Base-by-base conservation (phyloP, 2,113 vertebrate genomes). In the Pampusana beccarii region DNA sequence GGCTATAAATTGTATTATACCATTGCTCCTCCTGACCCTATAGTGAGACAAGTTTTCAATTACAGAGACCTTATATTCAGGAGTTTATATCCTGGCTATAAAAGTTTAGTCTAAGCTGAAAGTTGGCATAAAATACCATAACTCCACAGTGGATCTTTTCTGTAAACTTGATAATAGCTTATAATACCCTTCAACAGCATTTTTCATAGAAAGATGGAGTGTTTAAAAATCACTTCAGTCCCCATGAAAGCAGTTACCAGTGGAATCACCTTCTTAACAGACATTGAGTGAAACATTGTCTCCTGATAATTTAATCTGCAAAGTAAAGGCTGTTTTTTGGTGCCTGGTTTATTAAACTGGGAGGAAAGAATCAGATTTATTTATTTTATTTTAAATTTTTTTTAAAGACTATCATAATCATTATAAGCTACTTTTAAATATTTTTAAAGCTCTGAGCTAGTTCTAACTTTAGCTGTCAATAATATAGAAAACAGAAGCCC, bases 41-140 rank as follows among this genome's bases (percentile, higher is more conserved):
- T 69, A 82, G 83, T 85, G 80, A 84, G 58, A 56, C 71, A 84
- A 11, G 77, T 42, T 97, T 92, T 89, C 93, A 75, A 54, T 73
- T 95, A 73, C 14, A 42, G 95, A 92, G 78, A 60, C 66, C 38
- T 33, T 81, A 81, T 84, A 77, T 86, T 79, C 28, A 56, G 73
- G 57, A 92, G 61, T 96, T 97, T 94, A 86, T 94, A 86, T 92
- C 73, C 57, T 53, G 13, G 44, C 86, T 84, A 87, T 96, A 95
- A 97, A 97, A 97, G 69, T 89, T 97, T 91, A 81, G 44, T 78
- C 77, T 94, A 90, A 81, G 57, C 51, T 64, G 85, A 88, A 88
- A 95, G 54, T 84, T 80, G 51, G 21, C 51, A 81, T 79, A 94
- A 97, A 95, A 95, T 75, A 88, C 78, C 34, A 15, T 96, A 94